Conservation (phyloP, 2,888 invertebrate genomes). For the Sturmia bella region DNA sequence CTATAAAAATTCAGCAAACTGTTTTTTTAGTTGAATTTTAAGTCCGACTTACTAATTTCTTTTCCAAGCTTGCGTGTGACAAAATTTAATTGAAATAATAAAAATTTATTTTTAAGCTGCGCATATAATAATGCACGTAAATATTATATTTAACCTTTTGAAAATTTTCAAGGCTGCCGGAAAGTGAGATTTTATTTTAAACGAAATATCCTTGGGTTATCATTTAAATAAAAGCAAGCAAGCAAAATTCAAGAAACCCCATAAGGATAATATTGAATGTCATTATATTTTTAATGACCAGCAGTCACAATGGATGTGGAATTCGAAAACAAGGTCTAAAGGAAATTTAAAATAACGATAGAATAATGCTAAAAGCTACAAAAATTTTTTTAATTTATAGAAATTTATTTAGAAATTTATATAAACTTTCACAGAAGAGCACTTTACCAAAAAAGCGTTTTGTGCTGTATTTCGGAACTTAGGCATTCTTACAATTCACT, state of each 20-base stretch:
- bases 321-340: too few species aligned
- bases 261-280: slow-evolving; percentile 60
- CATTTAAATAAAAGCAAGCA: not conserved
- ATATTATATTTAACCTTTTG: slow-evolving; percentile 1
- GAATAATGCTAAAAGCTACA: too few species aligned
- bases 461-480: too few species aligned
- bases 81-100: slow-evolving; percentile 13
- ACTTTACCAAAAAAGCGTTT: too few species aligned
- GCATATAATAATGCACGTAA: not conserved
- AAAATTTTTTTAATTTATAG: too few species aligned
- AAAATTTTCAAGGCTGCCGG: not conserved
- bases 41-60: not conserved
- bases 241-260: slow-evolving; percentile 9
- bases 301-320: slow-evolving; percentile 13
- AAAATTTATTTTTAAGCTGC: not conserved
- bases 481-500: too few species aligned
- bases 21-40: not conserved
- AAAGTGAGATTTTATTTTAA: slow-evolving; percentile 1
- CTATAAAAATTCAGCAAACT: not conserved
- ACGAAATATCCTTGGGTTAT: slow-evolving; percentile 24
- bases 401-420: too few species aligned
- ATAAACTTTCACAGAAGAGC: too few species aligned
- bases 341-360: too few species aligned
- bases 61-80: not conserved
- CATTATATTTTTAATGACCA: slow-evolving; percentile 57